Evolutionary conservation across 2,888 invertebrate genomes (phyloP).

Genomic region (Dysmachus trigonus): DNA sequence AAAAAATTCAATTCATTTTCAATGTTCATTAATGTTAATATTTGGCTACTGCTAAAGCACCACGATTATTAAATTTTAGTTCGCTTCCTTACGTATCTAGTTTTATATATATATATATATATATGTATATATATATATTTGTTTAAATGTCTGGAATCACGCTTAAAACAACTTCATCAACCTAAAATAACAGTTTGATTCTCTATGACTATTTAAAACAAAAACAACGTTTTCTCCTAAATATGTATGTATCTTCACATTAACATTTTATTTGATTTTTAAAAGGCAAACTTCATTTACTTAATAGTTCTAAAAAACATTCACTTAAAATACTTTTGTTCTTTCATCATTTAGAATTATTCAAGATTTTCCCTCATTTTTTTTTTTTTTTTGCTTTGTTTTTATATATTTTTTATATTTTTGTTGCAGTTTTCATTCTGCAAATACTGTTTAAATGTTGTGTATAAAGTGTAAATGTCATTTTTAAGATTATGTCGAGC

Average conservation of each 20-base stretch:
- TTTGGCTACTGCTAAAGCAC: slow-evolving; percentile 42
- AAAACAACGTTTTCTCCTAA: slow-evolving; percentile 34
- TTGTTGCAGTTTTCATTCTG: background rate
- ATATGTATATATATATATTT: slow-evolving; percentile 30
- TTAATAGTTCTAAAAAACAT: slow-evolving; percentile 34
- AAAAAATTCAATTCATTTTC: slow-evolving; percentile 20
- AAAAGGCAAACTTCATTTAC: slow-evolving; percentile 38
- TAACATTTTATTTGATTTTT: slow-evolving; percentile 33
- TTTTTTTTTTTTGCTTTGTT: background rate
- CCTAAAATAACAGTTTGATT: slow-evolving; percentile 36
- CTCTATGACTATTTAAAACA: slow-evolving; percentile 19
- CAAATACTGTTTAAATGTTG: background rate
- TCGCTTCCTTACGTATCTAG: background rate
- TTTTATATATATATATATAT: slow-evolving; percentile 26
- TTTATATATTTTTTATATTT: too few relatives aligned
- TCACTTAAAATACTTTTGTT: slow-evolving; percentile 17
- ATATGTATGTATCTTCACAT: slow-evolving; percentile 35
- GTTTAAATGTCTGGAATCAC: slow-evolving; percentile 33
- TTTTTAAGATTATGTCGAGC: background rate
- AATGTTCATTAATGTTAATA: slow-evolving; percentile 19
- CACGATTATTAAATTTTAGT: slow-evolving; percentile 36
- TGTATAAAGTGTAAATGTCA: background rate
- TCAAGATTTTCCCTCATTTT: background rate
- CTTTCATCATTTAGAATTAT: slow-evolving; percentile 19
- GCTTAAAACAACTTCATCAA: slow-evolving; percentile 25